A percentile compares a stretch with the other conserved stretches of the same genome.
phyloP scores from a whole-genome alignment of 2,113 vertebrate genomes.

The Salminus brasiliensis region DNA sequence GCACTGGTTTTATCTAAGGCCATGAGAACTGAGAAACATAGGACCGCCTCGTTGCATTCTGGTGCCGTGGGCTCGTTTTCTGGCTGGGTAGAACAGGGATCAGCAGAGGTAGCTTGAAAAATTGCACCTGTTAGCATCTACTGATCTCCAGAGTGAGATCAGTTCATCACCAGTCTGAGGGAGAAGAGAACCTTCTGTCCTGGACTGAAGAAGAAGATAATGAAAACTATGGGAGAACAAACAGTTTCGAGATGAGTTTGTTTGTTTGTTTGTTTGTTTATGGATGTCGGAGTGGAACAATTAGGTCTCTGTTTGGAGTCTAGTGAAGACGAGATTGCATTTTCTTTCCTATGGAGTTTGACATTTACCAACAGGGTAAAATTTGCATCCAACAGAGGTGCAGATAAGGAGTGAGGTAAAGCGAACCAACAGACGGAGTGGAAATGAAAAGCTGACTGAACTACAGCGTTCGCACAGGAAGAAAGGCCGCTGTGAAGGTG shows the following conservation, averaged over 20 bases:
- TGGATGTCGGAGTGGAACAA: conserved; percentile 9
- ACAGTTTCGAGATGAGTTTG: neutral
- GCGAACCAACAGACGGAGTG: neutral
- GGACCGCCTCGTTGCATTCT: too few species aligned
- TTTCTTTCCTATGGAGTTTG: neutral
- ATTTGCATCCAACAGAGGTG: neutral
- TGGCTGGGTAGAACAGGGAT: too few species aligned
- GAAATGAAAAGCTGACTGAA: neutral
- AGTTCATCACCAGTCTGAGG: neutral
- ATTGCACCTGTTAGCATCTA: neutral
- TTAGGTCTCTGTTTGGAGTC: neutral
- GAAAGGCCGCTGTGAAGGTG: too few species aligned
- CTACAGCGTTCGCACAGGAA: too few species aligned
- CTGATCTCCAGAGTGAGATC: neutral
- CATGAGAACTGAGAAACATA: too few species aligned
- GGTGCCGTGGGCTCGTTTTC: too few species aligned
- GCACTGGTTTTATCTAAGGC: too few species aligned
- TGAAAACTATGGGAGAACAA: neutral
- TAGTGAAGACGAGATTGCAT: neutral
- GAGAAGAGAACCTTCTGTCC: neutral
- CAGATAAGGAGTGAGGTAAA: neutral
- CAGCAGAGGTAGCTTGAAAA: neutral
- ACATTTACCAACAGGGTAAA: neutral
- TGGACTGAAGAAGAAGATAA: neutral
- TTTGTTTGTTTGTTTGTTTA: neutral